Percentiles rank a stretch among this genome's conserved stretches.
These are phyloP conservation scores for Gisinianus flammeolus DNA, from an alignment of 2,888 invertebrate genomes.

Conservation along the genomic window DNA sequence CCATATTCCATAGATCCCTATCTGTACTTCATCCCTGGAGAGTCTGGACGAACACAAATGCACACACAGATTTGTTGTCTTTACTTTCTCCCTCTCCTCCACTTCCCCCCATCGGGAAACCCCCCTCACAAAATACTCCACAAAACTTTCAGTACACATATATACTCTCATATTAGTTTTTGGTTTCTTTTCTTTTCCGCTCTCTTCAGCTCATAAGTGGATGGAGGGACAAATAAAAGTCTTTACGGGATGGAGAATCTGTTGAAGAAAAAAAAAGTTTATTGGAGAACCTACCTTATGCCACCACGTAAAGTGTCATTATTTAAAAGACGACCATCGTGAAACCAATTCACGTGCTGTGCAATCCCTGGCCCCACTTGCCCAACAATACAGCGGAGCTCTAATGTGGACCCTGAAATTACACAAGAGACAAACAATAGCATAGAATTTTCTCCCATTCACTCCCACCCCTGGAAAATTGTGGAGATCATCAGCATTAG, in stretches of 20 bases:
- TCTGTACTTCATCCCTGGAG: background rate
- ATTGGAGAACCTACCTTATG: constrained; percentile 58
- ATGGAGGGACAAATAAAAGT: too few relatives aligned
- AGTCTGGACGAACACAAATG: background rate
- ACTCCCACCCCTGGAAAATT: background rate
- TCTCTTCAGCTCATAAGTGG: too few relatives aligned
- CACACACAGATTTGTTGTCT: background rate
- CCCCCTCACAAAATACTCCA: too few relatives aligned
- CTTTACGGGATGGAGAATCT: too few relatives aligned
- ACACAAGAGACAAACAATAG: too few relatives aligned
- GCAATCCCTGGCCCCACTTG: constrained; percentile 50
- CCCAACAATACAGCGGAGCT: constrained; percentile 61
- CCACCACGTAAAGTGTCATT: constrained; percentile 60
- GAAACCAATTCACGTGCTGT: constrained; percentile 62
- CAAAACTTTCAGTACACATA: too few relatives aligned
- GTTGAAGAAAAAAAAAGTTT: background rate
- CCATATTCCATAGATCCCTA: too few relatives aligned
- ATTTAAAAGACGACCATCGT: constrained; percentile 60
- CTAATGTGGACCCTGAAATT: constrained; percentile 60
- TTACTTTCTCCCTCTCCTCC: background rate
- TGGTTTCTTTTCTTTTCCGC: too few relatives aligned
- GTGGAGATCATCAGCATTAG: too few relatives aligned
- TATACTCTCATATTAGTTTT: too few relatives aligned
- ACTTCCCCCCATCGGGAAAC: too few relatives aligned
- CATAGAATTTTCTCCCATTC: too few relatives aligned